Evolutionary conservation across 2,113 vertebrate species (phyloP).

Genomic region (Paradisaea rubra): DNA sequence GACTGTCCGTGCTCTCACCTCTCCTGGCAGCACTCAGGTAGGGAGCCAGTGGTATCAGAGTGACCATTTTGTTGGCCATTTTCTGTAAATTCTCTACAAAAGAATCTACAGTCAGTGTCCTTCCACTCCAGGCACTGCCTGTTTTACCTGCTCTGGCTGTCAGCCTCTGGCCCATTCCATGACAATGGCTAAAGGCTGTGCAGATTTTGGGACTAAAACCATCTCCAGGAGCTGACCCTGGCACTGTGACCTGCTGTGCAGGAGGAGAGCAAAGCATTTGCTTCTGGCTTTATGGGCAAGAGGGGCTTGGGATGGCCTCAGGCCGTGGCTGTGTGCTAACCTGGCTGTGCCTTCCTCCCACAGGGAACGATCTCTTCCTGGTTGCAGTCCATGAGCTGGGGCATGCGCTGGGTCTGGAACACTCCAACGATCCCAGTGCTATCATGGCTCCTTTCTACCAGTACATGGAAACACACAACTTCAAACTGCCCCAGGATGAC

Average conservation of each 20-base stretch:
- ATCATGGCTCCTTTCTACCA: conserved; percentile 99
- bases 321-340: background rate
- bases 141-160: background rate
- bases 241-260: background rate
- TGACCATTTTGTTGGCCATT: background rate
- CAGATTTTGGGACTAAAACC: background rate
- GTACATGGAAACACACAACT: conserved; percentile 98
- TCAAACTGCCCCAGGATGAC: conserved; percentile 95
- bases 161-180: background rate
- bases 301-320: background rate
- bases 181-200: background rate
- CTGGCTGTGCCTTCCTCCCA: background rate
- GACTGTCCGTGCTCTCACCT: background rate
- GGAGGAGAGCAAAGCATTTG: background rate
- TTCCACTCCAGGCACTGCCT: background rate
- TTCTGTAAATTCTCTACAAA: background rate
- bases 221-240: background rate
- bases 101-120: background rate
- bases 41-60: background rate
- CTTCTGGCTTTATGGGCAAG: background rate
- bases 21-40: background rate
- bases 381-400: conserved; percentile 96
- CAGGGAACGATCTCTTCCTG: conserved; percentile 94
- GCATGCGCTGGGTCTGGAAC: conserved; percentile 90
- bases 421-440: conserved; percentile 94